Base-by-base conservation (phyloP, 64 coral and sea anemone species). In the Cladopsammia gracilis region DNA sequence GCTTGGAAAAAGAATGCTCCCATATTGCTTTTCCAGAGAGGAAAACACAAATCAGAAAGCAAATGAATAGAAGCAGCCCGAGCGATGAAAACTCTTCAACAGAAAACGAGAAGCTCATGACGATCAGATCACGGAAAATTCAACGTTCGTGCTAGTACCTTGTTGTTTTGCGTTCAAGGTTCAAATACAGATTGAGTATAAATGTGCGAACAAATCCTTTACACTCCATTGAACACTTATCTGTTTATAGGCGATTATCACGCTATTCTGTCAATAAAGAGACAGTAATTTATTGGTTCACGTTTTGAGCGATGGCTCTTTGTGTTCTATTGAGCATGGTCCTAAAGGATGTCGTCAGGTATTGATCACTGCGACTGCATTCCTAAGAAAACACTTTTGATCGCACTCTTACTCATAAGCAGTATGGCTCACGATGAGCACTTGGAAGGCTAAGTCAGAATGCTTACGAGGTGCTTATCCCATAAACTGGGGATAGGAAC, bases 251-350 rank as follows among this genome's bases (percentile, higher is more conserved):
- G 80, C 62, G 4, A 67, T 23, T 22, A 68, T 68, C 80, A 84
- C 80, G 80, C 58, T 47, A 67, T 67, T 50, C 20, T 67, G 80
- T 67, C 60, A 84, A 50, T 23, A 84, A 67, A 78, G 75, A 20
- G 45, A 14, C 14, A 51, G 6, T 34, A 34, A 77, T 6, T 79
- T 57, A 43, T 58, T 79, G n/a, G 20, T 26, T 48, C 12, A 25
- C 51, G 50, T 25, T 79, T 58, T 79, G 11, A 79, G 43, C 43
- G 14, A 44, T 6, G 34, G 34, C 14, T 48, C 43, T 47, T 45
- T 73, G 71, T 73, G 11, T 73, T 73, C 6, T 12, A 45, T 44
- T 73, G 71, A 47, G 71, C 34, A 46, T 5, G 43, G 5, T 14
- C 12, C 53, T 34, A 34, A 56, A 7, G 53, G 12, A 10, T 3